Conservation (phyloP, 2,797 vertebrate species). For the Urosaurus nigricauda region DNA sequence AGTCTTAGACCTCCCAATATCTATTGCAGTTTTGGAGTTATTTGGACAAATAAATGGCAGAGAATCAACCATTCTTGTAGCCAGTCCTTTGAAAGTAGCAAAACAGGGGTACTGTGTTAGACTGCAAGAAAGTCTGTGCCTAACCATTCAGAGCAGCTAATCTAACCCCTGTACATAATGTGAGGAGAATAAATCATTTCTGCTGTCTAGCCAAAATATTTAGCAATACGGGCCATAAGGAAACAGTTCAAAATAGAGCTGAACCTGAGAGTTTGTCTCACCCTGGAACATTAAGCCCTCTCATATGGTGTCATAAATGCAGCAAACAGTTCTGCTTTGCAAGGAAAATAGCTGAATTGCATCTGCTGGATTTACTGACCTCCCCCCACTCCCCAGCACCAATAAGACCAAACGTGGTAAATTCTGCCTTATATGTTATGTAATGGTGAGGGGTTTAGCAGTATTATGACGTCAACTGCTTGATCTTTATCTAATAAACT, state of each 20-base stretch:
- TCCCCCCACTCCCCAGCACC: conserved; percentile 11
- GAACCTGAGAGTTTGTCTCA: neutral
- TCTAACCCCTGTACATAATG: neutral
- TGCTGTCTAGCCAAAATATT: neutral
- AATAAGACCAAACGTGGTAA: conserved; percentile 45
- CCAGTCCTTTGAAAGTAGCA: neutral
- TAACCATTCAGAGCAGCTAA: neutral
- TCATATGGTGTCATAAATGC: neutral
- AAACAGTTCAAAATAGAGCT: neutral
- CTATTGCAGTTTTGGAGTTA: neutral
- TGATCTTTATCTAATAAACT: conserved; percentile 63
- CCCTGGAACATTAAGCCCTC: neutral
- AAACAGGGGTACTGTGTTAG: neutral
- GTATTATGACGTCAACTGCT: conserved; percentile 64
- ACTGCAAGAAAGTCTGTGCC: neutral
- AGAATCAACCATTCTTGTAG: neutral
- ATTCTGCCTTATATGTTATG: conserved; percentile 56
- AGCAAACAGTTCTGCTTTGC: neutral
- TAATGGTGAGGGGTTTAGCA: conserved; percentile 63
- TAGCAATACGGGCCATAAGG: neutral
- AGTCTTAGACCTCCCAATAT: neutral
- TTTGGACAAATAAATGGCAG: neutral
- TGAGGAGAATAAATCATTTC: neutral
- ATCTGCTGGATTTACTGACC: conserved; percentile 3
- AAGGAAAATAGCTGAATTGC: neutral